Percentiles rank a stretch among this genome's conserved stretches.
Conservation (phyloP, 2,113 vertebrate species). For the Brachyhypopomus gauderio region DNA sequence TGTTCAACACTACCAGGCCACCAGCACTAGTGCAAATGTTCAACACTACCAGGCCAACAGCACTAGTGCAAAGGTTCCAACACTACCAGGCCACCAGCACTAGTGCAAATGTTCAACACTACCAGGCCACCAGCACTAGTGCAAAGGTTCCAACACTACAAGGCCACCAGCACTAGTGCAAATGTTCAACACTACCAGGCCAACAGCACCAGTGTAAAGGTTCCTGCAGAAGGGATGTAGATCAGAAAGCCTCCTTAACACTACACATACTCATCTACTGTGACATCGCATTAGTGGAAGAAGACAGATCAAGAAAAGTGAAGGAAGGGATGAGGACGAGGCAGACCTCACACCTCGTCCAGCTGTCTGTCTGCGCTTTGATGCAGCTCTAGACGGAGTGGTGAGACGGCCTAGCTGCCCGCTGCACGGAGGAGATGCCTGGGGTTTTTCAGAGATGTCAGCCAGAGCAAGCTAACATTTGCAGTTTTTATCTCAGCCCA, state of each 20-base stretch:
- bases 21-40: too few relatives aligned
- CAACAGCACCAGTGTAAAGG: neutral
- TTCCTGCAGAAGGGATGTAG: neutral
- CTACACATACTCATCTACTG: slow-evolving; percentile 5
- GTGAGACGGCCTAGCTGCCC: neutral
- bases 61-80: too few relatives aligned
- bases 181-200: neutral
- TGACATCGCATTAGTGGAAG: slow-evolving; percentile 25
- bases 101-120: too few relatives aligned
- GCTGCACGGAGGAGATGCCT: slow-evolving; percentile 18
- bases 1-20: too few relatives aligned
- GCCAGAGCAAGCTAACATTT: slow-evolving; percentile 57
- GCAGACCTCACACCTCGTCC: slow-evolving; percentile 7
- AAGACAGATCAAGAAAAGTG: slow-evolving; percentile 32
- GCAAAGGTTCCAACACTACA: neutral
- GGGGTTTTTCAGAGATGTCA: slow-evolving; percentile 43
- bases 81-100: too few relatives aligned
- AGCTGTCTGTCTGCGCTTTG: slow-evolving; percentile 39
- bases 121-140: neutral
- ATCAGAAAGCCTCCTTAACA: slow-evolving; percentile 1
- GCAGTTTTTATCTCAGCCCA: slow-evolving; percentile 50
- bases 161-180: too few relatives aligned
- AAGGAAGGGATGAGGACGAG: neutral
- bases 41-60: too few relatives aligned
- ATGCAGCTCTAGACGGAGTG: slow-evolving; percentile 16